Evolutionary conservation across 1,140 invertebrate genomes (phyloP).

Genomic region (Colletes latitarsis): DNA sequence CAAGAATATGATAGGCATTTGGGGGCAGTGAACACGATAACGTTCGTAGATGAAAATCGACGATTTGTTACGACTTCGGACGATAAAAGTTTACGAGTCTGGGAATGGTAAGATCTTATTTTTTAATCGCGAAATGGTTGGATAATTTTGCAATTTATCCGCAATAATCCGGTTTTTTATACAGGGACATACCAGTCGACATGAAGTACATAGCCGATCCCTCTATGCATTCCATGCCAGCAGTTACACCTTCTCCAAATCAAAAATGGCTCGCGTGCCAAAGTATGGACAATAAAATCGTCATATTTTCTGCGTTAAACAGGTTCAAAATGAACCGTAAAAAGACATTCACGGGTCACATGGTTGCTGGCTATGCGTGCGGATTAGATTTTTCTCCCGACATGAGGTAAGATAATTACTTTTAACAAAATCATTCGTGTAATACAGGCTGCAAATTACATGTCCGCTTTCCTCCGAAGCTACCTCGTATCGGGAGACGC

Average conservation of each 20-base stretch:
- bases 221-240: slow-evolving; percentile 99
- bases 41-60: slow-evolving; percentile 99
- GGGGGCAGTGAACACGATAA: slow-evolving; percentile 99
- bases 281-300: slow-evolving; percentile 99
- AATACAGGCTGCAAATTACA: background rate
- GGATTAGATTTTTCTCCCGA: slow-evolving; percentile 98
- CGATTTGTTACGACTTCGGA: slow-evolving; percentile 99
- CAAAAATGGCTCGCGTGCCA: slow-evolving; percentile 99
- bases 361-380: slow-evolving; percentile 99
- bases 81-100: slow-evolving; percentile 98
- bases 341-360: slow-evolving; percentile 98
- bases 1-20: slow-evolving; percentile 99
- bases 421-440: background rate
- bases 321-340: slow-evolving; percentile 98
- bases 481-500: slow-evolving; percentile 99
- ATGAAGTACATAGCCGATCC: slow-evolving; percentile 99
- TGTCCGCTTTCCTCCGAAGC: slow-evolving; percentile 79
- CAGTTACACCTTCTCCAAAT: slow-evolving; percentile 96
- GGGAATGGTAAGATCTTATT: slow-evolving; percentile 93
- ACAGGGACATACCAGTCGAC: slow-evolving; percentile 98
- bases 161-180: slow-evolving; percentile 58
- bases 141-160: background rate
- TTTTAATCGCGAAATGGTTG: background rate
- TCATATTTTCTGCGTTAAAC: slow-evolving; percentile 98
- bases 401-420: slow-evolving; percentile 88